These are phyloP conservation scores for Phragmatobia fuliginosa DNA, from an alignment of 2,888 invertebrate species.

Conservation along the genomic window DNA sequence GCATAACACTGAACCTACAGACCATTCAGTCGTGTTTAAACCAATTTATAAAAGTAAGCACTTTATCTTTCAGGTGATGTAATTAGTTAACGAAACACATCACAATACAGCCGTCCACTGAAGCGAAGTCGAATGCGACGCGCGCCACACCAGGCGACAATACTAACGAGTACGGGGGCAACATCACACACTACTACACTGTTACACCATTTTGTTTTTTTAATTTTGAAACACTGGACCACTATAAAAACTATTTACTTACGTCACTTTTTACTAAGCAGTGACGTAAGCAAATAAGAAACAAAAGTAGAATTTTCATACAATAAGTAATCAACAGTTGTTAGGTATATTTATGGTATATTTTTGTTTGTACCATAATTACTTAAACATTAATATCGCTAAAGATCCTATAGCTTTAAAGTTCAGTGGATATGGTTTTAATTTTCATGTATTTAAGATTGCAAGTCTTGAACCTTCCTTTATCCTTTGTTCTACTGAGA, in stretches of 20 bases:
- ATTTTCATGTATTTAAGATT: background rate
- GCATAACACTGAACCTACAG: too few relatives aligned
- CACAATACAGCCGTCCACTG: slow-evolving; percentile 75
- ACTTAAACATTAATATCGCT: background rate
- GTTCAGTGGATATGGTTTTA: background rate
- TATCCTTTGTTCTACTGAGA: background rate
- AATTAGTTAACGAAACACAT: slow-evolving; percentile 51
- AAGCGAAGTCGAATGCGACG: slow-evolving; percentile 63
- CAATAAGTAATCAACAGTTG: background rate
- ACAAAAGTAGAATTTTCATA: background rate
- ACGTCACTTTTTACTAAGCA: background rate
- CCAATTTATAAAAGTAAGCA: background rate
- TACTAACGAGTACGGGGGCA: slow-evolving; percentile 25
- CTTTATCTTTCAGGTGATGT: slow-evolving; percentile 75
- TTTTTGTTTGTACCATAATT: background rate
- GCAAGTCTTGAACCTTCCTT: background rate
- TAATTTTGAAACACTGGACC: background rate
- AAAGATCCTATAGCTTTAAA: background rate
- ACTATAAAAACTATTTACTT: background rate
- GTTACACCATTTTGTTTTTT: background rate
- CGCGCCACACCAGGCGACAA: slow-evolving; percentile 32
- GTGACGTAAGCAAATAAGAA: background rate
- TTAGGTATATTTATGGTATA: background rate
- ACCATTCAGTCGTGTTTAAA: background rate
- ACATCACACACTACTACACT: background rate